Base-by-base conservation (phyloP, 2,797 vertebrate genomes). In the Esox lucius region DNA sequence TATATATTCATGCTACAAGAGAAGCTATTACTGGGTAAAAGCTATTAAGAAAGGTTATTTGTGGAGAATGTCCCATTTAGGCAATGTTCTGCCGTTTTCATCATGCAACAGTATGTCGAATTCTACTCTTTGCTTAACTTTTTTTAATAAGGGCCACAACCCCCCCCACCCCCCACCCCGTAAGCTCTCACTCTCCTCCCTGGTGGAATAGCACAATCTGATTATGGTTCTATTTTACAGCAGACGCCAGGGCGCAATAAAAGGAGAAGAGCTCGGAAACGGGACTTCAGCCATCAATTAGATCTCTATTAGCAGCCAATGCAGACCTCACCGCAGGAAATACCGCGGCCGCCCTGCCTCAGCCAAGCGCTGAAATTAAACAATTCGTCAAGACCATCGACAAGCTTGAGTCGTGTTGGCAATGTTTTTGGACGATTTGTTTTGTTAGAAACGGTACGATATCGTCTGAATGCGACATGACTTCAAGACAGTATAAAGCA, bases 141-240 rank as follows among this genome's bases (percentile, higher is more conserved):
- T 97, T 46, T 97, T 98, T 96, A 97, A 97, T 97, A 98, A 97
- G 92, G 96, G 97, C 98, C 95, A 3, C 11, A 31, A 16, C 72
- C 74, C 39, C 39, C 42, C 16, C 15, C 49, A 26, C 53, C 53
- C 49, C 26, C 53, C 53, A 72, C 78, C 93, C 95, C 95, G 93
- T 92, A 93, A 96, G 94, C 97, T 96, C 93, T 91, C 94, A 93
- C 95, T 82, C 92, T 96, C 97, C 96, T 97, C 97, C 96, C 97
- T 95, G 94, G 94, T 96, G 96, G 97, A 98, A 97, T 97, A 96
- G 94, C 92, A 93, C 92, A 98, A 99, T 99, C 94, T 89, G 94
- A 99, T 99, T 99, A 99, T 92, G 93, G 95, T 95, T 95, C 96
- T 97, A 96, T 98, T 98, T 96, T 96, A 96, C 96, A 97, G 96